phyloP scores from a whole-genome alignment of 2,888 invertebrate species.

The Caenorhabditis drosophilae region DNA sequence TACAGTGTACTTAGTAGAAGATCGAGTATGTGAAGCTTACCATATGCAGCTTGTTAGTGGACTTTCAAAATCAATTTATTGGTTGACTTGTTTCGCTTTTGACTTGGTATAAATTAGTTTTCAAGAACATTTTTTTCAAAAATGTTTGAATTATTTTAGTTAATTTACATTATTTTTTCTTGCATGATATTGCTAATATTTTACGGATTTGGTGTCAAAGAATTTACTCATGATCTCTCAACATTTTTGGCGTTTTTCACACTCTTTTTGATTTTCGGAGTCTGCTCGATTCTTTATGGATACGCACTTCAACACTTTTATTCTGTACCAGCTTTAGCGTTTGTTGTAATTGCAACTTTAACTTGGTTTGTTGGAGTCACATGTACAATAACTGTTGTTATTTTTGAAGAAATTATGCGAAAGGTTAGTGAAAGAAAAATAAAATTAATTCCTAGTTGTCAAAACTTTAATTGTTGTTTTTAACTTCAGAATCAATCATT shows the following conservation, averaged over 20 bases:
- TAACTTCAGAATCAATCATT: constrained; percentile 52
- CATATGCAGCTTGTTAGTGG: constrained; percentile 82
- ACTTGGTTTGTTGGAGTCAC: constrained; percentile 81
- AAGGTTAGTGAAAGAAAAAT: too few relatives aligned
- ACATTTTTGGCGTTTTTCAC: constrained; percentile 79
- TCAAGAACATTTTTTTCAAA: not conserved
- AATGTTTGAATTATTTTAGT: constrained; percentile 29
- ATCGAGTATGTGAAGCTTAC: constrained; percentile 79
- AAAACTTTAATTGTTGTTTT: not conserved
- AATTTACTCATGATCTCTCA: constrained; percentile 80
- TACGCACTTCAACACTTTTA: constrained; percentile 82
- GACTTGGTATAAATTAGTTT: constrained; percentile 77
- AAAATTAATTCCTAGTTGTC: constrained; percentile 9
- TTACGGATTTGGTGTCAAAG: constrained; percentile 75
- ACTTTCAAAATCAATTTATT: constrained; percentile 79
- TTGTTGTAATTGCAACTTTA: constrained; percentile 81
- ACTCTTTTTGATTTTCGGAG: constrained; percentile 74
- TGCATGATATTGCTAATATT: constrained; percentile 76
- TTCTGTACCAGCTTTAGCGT: constrained; percentile 81
- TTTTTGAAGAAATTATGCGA: constrained; percentile 59
- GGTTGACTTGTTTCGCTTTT: constrained; percentile 79
- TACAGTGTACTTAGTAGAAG: constrained; percentile 72
- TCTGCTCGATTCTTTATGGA: constrained; percentile 78
- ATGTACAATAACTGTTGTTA: constrained; percentile 69
- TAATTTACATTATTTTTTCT: constrained; percentile 51